A percentile compares a stretch with the other conserved stretches of the same genome.
Evolutionary conservation across 2,797 vertebrate genomes (phyloP).

Genomic region (Acanthurus tractus): DNA sequence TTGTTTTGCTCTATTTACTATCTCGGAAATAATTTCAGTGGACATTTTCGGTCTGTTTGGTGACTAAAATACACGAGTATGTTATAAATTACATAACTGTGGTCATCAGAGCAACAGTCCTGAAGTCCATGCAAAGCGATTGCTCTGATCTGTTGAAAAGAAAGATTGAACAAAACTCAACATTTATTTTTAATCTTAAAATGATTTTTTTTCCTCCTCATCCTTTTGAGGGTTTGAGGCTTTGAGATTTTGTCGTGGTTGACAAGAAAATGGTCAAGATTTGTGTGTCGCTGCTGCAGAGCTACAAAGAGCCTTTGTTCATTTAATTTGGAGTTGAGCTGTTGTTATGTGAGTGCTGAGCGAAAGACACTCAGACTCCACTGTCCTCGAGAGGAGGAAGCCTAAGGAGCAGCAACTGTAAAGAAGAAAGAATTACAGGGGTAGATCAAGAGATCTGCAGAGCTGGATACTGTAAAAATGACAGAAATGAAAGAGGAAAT

Average conservation of each 20-base stretch:
- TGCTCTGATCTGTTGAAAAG: background rate
- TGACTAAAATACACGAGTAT: constrained; percentile 17
- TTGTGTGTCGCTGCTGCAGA: constrained; percentile 24
- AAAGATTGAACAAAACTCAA: background rate
- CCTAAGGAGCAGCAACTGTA: constrained; percentile 27
- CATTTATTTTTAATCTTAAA: too few relatives aligned
- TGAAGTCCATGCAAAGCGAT: constrained; percentile 4
- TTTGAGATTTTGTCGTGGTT: constrained; percentile 1
- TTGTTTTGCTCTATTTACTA: constrained; percentile 16
- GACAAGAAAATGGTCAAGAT: constrained; percentile 9
- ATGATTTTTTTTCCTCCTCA: too few relatives aligned
- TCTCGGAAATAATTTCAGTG: constrained; percentile 5
- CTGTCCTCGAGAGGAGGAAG: constrained; percentile 24
- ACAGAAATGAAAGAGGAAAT: constrained; percentile 30
- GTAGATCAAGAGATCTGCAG: constrained; percentile 29
- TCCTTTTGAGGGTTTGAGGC: background rate
- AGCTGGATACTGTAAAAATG: constrained; percentile 30
- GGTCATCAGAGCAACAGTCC: background rate
- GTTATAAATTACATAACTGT: constrained; percentile 5
- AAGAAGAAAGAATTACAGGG: background rate
- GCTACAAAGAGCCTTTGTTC: constrained; percentile 40
- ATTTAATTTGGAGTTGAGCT: constrained; percentile 47
- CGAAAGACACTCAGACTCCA: constrained; percentile 39
- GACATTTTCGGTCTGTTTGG: background rate
- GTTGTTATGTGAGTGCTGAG: constrained; percentile 59